A percentile compares a stretch with the other conserved stretches of the same genome.
phyloP scores from a whole-genome alignment of 2,797 vertebrate species.

The Mus spretus region DNA sequence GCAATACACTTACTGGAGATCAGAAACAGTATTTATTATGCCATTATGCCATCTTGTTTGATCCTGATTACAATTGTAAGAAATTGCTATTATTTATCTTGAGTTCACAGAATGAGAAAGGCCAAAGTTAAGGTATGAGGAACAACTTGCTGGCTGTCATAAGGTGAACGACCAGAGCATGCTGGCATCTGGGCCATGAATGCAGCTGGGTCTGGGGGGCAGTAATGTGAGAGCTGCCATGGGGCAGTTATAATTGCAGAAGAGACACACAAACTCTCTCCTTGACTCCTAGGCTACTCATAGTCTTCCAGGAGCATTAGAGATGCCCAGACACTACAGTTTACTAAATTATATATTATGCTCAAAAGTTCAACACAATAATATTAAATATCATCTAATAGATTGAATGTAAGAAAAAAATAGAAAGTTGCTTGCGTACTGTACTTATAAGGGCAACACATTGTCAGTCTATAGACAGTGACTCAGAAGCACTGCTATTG shows the following conservation, averaged over 20 bases:
- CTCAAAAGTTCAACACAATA: not conserved
- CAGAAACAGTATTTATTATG: not conserved
- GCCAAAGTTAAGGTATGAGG: not conserved
- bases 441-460: not conserved
- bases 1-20: not conserved
- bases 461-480: too few relatives aligned
- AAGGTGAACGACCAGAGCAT: not conserved
- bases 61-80: not conserved
- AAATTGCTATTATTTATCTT: not conserved
- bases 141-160: not conserved
- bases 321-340: not conserved
- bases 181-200: not conserved
- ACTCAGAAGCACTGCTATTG: not conserved
- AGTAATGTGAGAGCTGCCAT: not conserved
- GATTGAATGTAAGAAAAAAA: not conserved
- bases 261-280: not conserved
- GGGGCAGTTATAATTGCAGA: not conserved
- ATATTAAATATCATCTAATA: not conserved
- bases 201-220: too few relatives aligned
- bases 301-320: not conserved
- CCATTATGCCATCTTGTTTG: not conserved
- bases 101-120: not conserved
- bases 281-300: accelerated
- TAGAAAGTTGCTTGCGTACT: not conserved
- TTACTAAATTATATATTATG: not conserved